phyloP scores from a whole-genome alignment of 2,888 invertebrate genomes.

The Clunio marinus region DNA sequence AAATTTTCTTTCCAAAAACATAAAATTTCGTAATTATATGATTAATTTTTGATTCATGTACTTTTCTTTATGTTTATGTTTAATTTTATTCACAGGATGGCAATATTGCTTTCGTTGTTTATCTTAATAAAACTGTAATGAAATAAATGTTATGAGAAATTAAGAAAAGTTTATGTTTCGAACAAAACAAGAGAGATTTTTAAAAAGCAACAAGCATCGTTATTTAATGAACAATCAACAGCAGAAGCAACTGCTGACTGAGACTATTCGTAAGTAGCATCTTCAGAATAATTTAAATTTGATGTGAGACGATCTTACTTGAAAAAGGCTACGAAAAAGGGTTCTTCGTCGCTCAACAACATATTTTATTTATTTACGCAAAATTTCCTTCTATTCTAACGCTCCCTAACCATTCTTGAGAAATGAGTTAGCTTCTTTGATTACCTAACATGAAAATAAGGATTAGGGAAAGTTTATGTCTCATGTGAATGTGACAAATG shows the following conservation, averaged over 20 bases:
- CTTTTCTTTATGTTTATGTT: no score
- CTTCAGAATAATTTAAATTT: neutral
- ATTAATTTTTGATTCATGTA: neutral
- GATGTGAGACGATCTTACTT: conserved; percentile 1
- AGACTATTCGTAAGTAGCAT: neutral
- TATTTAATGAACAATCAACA: conserved; percentile 1
- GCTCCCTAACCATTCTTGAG: neutral
- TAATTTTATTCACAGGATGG: conserved; percentile 40
- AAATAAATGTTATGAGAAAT: neutral
- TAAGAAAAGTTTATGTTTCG: neutral
- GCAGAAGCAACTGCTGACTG: neutral
- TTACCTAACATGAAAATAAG: conserved; percentile 35
- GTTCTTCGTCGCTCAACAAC: neutral
- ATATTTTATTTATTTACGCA: conserved; percentile 29
- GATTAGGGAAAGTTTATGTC: conserved; percentile 31
- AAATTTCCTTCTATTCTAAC: neutral
- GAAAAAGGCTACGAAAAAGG: conserved; percentile 10
- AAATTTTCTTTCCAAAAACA: no score
- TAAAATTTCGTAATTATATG: neutral
- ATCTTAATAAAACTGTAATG: conserved; percentile 9
- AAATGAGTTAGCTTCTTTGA: conserved; percentile 2
- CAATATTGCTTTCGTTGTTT: conserved; percentile 41
- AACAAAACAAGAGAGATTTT: neutral
- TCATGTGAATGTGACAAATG: conserved; percentile 2
- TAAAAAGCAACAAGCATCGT: conserved; percentile 10